Evolutionary conservation across 2,113 vertebrate genomes (phyloP), one percentile per base, ranked within the genome.

Genomic region (Sterna hirundo): DNA sequence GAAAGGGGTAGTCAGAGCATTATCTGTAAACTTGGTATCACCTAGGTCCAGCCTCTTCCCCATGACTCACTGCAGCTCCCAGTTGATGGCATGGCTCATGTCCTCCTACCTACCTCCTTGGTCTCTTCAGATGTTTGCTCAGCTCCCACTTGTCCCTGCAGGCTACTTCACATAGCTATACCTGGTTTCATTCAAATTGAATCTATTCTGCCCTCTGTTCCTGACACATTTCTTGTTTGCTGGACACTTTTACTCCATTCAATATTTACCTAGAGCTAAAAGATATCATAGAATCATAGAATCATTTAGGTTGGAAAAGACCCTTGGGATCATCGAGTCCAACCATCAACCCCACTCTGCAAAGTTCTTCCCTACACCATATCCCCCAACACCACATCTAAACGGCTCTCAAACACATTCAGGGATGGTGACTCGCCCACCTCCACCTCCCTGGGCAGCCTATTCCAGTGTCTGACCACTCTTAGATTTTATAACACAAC

Each of bases 101-200:
- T 93, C 94, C 94, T 97, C 95, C 93, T 89, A 94, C 91, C 81
- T 78, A 80, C 70, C 90, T 92, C 90, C 92, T 93, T 83, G 78
- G 77, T 75, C 77, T 94, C 88, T 93, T 96, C 88, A 94, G 80
- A 91, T 93, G 80, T 96, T 96, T 96, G 86, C 34, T 86, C 47
- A 90, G 85, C 77, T 89, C 87, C 87, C 71, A 93, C 81, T 95
- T 88, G 79, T 86, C 93, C 66, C 94, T 85, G 84, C 18, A 78
- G 86, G 87, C 68, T 82, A 49, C 82, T 89, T 89, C 80, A 54
- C 58, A 85, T 55, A 75, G 16, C 62, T 70, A 19, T 93, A 93
- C 62, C 81, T 77, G 23, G 22, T 83, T 91, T 93, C 62, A 62
- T 72, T 93, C 89, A 83, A 36, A 64, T 32, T 27, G 46, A 79